Base-by-base conservation (phyloP, 2,113 vertebrate species). In the Heptranchias perlo region DNA sequence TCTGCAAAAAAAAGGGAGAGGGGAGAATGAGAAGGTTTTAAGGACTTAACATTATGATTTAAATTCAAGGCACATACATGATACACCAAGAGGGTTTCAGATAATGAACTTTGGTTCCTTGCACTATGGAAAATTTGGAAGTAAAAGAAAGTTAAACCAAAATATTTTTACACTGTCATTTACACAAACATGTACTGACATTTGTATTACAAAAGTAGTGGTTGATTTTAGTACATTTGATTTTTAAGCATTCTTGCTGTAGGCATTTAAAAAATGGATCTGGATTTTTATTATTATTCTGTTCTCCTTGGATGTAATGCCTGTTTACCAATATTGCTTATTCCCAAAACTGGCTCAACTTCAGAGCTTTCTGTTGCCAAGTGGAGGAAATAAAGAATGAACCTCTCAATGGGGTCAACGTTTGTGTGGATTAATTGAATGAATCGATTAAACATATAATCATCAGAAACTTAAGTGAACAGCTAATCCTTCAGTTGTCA, bases 1-100 rank as follows among this genome's bases (percentile, higher is more conserved):
- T 98, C 98, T 98, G 98, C 98, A 98, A 98, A 96, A 84, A 98
- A 69, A 69, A 35, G n/a, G 47, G n/a, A 64, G 62, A n/a, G n/a
- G 62, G 23, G 31, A 39, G 98, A 98, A 98, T 98, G 98, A 98
- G 98, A 98, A 98, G 97, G 97, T 98, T 98, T 98, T 97, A 98
- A 98, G 97, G 97, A 98, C 97, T 98, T 98, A 98, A 98, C 98
- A 98, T 98, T 98, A 98, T 98, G 98, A 98, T 97, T 98, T 98
- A 96, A 98, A 97, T 97, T 98, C 97, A 98, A 98, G 98, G 98
- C 98, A 98, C 98, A 97, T 98, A 98, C 98, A 98, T 98, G 86
- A 96, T 96, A 98, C 98, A 97, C 98, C 97, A 97, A 87, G 47
- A 96, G 54, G 52, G 95, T 92, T 62, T 64, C 96, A 96, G 49